Conservation (phyloP, 2,113 vertebrate species). For the Toxotes chatareus region DNA sequence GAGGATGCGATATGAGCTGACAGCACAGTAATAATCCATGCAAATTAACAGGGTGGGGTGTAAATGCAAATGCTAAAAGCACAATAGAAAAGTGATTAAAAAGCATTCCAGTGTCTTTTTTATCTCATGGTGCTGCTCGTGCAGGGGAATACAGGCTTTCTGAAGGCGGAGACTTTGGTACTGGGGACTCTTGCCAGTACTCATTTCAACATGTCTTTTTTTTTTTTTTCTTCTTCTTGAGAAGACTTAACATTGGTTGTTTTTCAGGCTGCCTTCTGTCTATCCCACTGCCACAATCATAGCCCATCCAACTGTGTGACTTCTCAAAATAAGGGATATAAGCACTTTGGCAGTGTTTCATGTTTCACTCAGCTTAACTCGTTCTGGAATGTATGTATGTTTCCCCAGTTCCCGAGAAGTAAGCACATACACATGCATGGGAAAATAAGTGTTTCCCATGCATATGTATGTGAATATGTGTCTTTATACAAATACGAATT, state of each 20-base stretch:
- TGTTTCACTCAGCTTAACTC: conserved; percentile 40
- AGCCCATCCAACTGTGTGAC: conserved; percentile 46
- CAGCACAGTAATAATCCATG: conserved; percentile 80
- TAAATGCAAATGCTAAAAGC: conserved; percentile 77
- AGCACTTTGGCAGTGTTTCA: conserved; percentile 48
- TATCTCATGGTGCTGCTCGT: conserved; percentile 61
- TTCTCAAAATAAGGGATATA: conserved; percentile 48
- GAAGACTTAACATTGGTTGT: conserved; percentile 70
- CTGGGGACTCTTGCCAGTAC: conserved; percentile 41
- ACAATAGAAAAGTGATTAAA: conserved; percentile 82
- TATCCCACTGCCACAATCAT: conserved; percentile 25
- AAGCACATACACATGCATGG: not conserved
- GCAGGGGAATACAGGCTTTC: conserved; percentile 62
- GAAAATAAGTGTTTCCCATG: conserved; percentile 12
- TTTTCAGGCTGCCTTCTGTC: conserved; percentile 48
- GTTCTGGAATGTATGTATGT: not conserved
- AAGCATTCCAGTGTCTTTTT: conserved; percentile 71
- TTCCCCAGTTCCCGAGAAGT: not conserved
- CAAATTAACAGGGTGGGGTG: conserved; percentile 77
- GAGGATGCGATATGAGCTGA: conserved; percentile 77
- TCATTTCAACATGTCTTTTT: conserved; percentile 57
- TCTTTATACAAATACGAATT: conserved; percentile 9
- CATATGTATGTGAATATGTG: not conserved
- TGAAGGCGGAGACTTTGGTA: conserved; percentile 55
- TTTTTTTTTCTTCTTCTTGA: conserved; percentile 41